Evolutionary conservation across 2,888 invertebrate genomes (phyloP).

Genomic region (Caenorhabditis sp.): DNA sequence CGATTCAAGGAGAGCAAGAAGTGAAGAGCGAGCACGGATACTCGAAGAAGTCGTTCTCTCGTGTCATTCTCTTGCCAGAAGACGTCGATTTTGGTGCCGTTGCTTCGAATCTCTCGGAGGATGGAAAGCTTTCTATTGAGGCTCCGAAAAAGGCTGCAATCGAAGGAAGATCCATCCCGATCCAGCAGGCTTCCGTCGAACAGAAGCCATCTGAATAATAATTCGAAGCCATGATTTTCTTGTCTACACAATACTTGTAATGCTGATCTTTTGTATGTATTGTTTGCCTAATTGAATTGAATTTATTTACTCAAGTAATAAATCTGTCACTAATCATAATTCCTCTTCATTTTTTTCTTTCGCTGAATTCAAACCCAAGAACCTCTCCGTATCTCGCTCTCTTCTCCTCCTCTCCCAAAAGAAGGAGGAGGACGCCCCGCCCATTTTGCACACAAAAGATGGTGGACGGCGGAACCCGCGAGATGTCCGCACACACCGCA

Average conservation of each 20-base stretch:
- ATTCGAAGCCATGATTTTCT: neutral
- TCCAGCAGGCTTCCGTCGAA: slow-evolving; percentile 16
- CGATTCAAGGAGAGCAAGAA: slow-evolving; percentile 43
- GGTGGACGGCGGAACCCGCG: slow-evolving; percentile 14
- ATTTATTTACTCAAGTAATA: neutral
- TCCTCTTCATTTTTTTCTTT: no score
- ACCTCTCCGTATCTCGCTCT: no score
- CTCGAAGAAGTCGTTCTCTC: slow-evolving; percentile 38
- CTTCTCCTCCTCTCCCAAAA: neutral
- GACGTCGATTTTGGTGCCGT: slow-evolving; percentile 31
- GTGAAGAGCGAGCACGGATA: slow-evolving; percentile 32
- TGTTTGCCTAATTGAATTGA: neutral
- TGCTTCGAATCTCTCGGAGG: slow-evolving; percentile 29
- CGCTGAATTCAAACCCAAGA: no score
- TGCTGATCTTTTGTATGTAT: neutral
- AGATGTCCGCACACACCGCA: neutral
- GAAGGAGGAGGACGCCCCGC: neutral
- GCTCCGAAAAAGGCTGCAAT: slow-evolving; percentile 25
- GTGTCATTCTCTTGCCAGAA: slow-evolving; percentile 35
- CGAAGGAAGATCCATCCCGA: slow-evolving; percentile 42
- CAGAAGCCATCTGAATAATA: slow-evolving; percentile 17
- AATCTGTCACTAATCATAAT: neutral
- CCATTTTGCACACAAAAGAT: slow-evolving; percentile 8
- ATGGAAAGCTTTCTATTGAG: slow-evolving; percentile 37
- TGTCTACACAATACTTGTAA: neutral